These are phyloP conservation scores for Zaprionus lineosus DNA, from an alignment of 2,888 invertebrate species.

Conservation along the genomic window DNA sequence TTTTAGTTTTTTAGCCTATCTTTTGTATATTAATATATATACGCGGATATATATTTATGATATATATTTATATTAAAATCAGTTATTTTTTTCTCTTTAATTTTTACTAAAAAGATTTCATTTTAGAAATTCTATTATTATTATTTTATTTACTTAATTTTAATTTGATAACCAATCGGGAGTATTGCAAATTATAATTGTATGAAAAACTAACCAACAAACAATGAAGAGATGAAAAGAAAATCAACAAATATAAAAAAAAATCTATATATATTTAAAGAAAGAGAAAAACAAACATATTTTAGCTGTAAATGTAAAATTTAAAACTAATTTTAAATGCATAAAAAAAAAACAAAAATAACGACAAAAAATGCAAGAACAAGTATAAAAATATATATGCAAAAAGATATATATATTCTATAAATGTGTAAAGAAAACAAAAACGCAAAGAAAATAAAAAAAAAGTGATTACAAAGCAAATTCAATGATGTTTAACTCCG, in stretches of 20 bases:
- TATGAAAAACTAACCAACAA: constrained; percentile 32
- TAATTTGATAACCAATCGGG: constrained; percentile 68
- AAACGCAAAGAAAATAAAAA: constrained; percentile 59
- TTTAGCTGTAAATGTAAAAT: constrained; percentile 75
- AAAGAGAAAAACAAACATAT: constrained; percentile 42
- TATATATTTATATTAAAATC: constrained; percentile 30
- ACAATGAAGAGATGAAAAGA: constrained; percentile 26
- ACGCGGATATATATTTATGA: constrained; percentile 40
- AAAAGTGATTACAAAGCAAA: constrained; percentile 56
- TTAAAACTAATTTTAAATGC: constrained; percentile 72
- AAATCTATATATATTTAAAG: constrained; percentile 20
- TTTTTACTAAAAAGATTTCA: constrained; percentile 62
- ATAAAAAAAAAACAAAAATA: constrained; percentile 34
- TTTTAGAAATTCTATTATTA: constrained; percentile 60
- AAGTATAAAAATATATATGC: constrained; percentile 55
- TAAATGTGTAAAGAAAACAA: constrained; percentile 73
- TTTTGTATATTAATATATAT: too few relatives aligned
- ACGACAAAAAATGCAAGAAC: constrained; percentile 26
- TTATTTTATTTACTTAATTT: constrained; percentile 46
- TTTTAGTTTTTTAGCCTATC: constrained; percentile 35
- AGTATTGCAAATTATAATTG: constrained; percentile 69
- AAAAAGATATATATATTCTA: constrained; percentile 52
- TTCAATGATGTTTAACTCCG: not conserved
- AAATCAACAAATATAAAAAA: constrained; percentile 20
- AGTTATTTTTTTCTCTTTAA: constrained; percentile 33